Conservation (phyloP, 2,797 vertebrate genomes). For the Huso huso region DNA sequence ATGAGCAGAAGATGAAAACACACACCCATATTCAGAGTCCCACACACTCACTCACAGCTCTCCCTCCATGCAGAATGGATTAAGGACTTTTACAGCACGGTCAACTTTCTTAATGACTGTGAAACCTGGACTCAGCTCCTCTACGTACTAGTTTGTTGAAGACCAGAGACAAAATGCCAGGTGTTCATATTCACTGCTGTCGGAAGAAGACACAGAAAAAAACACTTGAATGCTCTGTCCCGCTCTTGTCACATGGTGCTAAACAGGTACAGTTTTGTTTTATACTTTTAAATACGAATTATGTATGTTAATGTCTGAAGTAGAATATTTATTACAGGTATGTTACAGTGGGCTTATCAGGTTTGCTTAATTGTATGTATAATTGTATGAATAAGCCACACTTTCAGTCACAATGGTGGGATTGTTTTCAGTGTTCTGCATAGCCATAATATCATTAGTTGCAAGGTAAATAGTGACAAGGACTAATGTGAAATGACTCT, state of each 20-base stretch:
- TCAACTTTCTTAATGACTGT: not conserved
- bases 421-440: too few species aligned
- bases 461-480: too few species aligned
- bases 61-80: slow-evolving; percentile 7
- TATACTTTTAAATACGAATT: too few species aligned
- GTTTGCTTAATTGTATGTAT: not conserved
- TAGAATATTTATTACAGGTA: too few species aligned
- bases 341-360: too few species aligned
- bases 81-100: not conserved
- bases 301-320: too few species aligned
- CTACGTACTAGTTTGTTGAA: not conserved
- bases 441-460: too few species aligned
- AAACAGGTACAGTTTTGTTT: slow-evolving; percentile 13
- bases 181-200: slow-evolving; percentile 18
- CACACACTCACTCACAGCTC: not conserved
- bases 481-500: too few species aligned
- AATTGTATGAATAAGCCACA: not conserved
- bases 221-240: slow-evolving; percentile 2
- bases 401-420: too few species aligned
- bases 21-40: not conserved
- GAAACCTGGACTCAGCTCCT: not conserved
- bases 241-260: slow-evolving; percentile 10
- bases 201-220: slow-evolving; percentile 12
- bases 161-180: slow-evolving; percentile 9
- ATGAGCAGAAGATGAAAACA: slow-evolving; percentile 4